Conservation (phyloP, 2,888 invertebrate genomes). For the Alloplasta piceator region DNA sequence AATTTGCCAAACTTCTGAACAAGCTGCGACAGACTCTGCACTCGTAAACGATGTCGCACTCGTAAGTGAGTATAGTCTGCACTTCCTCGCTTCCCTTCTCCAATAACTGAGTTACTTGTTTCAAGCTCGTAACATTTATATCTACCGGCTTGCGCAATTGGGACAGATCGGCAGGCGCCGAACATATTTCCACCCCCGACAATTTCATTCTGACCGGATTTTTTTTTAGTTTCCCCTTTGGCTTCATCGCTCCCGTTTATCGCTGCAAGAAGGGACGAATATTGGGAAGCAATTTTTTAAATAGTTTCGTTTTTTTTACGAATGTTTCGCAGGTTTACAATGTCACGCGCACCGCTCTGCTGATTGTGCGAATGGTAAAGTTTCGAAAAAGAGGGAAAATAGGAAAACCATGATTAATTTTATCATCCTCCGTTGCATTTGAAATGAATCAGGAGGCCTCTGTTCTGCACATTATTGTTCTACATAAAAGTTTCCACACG, state of each 20-base stretch:
- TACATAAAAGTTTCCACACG: too few relatives aligned
- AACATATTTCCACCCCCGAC: conserved; percentile 36
- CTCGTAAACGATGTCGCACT: conserved; percentile 95
- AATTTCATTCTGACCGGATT: conserved; percentile 68
- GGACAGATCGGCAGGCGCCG: conserved; percentile 76
- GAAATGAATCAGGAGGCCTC: too few relatives aligned
- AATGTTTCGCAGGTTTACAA: neutral
- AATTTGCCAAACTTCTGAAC: conserved; percentile 94
- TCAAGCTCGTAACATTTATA: conserved; percentile 88
- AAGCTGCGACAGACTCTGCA: conserved; percentile 94
- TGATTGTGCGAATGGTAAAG: neutral
- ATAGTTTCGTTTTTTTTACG: neutral
- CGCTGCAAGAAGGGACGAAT: conserved; percentile 25
- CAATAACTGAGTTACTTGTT: conserved; percentile 89
- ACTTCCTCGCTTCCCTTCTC: conserved; percentile 92
- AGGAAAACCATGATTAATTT: neutral
- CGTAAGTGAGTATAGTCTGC: conserved; percentile 87
- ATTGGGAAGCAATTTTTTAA: neutral
- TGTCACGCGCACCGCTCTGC: too few relatives aligned
- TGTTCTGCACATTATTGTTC: too few relatives aligned
- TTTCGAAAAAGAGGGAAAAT: neutral
- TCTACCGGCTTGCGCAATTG: conserved; percentile 87
- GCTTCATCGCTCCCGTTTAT: conserved; percentile 70
- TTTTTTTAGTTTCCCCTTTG: conserved; percentile 72
- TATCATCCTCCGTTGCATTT: too few relatives aligned